Conservation (phyloP, 2,797 vertebrate species). For the Smutsia temminckii region DNA sequence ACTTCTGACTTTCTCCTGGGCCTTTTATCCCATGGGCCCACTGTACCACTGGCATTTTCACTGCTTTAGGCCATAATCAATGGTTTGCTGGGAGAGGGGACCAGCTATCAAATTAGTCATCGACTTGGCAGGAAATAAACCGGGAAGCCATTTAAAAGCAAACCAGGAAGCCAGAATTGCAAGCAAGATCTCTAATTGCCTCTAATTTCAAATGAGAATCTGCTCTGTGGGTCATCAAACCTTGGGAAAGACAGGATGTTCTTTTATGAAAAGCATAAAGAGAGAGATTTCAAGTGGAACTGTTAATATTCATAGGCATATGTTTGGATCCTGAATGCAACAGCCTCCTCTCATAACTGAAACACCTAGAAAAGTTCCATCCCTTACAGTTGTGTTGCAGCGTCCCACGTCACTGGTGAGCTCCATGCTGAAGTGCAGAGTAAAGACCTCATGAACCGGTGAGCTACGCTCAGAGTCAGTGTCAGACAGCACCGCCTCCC, state of each 20-base stretch:
- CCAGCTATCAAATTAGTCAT: slow-evolving; percentile 52
- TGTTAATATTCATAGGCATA: background rate
- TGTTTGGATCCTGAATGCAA: slow-evolving; percentile 5
- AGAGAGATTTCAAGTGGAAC: background rate
- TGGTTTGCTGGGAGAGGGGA: background rate
- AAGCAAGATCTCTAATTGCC: slow-evolving; percentile 58
- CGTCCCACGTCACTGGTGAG: background rate
- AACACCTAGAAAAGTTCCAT: background rate
- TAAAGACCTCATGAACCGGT: background rate
- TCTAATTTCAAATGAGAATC: slow-evolving; percentile 63
- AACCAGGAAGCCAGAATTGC: background rate
- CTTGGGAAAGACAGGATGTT: slow-evolving; percentile 42
- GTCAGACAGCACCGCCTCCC: background rate
- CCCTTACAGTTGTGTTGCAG: background rate
- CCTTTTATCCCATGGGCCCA: background rate
- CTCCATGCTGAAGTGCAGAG: background rate
- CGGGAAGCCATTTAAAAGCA: background rate
- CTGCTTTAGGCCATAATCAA: background rate
- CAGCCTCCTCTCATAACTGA: background rate
- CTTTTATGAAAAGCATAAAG: slow-evolving; percentile 46
- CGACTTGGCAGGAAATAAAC: slow-evolving; percentile 39
- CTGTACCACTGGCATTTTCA: background rate
- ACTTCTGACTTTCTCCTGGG: background rate
- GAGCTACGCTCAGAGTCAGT: background rate
- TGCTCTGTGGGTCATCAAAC: slow-evolving; percentile 61